phyloP scores from a whole-genome alignment of 1,140 invertebrate species.

The Brachionus rotundiformis region DNA sequence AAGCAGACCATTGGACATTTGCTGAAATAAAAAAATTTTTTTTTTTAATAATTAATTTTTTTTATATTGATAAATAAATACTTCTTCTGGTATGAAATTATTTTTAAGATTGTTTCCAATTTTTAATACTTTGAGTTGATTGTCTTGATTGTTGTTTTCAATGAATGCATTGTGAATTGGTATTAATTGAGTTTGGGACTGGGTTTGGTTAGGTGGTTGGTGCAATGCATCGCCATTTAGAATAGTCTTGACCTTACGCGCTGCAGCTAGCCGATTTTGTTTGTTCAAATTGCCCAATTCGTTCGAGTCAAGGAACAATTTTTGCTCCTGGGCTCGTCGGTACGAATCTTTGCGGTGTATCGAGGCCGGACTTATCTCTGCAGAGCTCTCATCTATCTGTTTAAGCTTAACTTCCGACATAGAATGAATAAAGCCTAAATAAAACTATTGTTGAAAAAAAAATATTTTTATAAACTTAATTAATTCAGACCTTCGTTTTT shows the following conservation, averaged over 20 bases:
- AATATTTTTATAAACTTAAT: not conserved
- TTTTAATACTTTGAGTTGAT: conserved; percentile 29
- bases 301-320: conserved; percentile 21
- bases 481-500: not conserved
- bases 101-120: conserved; percentile 41
- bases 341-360: conserved; percentile 48
- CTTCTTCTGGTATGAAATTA: conserved; percentile 45
- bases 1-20: conserved; percentile 8
- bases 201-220: not conserved
- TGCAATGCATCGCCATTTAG: not conserved
- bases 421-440: not conserved
- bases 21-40: not conserved
- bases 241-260: conserved; percentile 42
- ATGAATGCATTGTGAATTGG: conserved; percentile 20
- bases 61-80: no score
- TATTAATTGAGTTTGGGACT: conserved; percentile 6
- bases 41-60: no score
- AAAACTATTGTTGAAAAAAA: not conserved
- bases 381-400: conserved; percentile 26
- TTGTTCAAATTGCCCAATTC: not conserved
- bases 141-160: conserved; percentile 15
- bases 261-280: not conserved
- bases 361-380: conserved; percentile 42
- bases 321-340: conserved; percentile 50
- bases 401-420: conserved; percentile 31